Conservation (phyloP, 2,113 vertebrate genomes). For the Alosa alosa region DNA sequence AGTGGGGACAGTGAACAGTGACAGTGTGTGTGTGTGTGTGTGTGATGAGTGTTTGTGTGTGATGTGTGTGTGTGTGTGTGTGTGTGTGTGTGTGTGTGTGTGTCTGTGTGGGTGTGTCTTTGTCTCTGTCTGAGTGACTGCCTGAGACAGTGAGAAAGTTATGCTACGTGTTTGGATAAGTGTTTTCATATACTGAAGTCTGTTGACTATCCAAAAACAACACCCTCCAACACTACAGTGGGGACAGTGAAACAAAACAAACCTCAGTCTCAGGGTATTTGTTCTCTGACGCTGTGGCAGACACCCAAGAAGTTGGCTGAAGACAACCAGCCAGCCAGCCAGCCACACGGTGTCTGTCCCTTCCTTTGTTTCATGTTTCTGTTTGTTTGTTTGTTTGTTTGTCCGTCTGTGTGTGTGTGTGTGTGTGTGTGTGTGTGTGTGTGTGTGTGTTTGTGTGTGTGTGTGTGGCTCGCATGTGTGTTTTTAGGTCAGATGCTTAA, state of each 20-base stretch:
- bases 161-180: not conserved
- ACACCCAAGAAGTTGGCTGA: slow-evolving; percentile 58
- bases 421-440: not conserved
- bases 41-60: no score
- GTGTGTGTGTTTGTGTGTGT: not conserved
- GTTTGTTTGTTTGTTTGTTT: no score
- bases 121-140: not conserved
- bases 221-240: slow-evolving; percentile 46
- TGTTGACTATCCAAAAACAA: no score
- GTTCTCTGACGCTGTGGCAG: slow-evolving; percentile 61
- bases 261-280: slow-evolving; percentile 66
- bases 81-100: slow-evolving; percentile 30
- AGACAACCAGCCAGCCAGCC: slow-evolving; percentile 7
- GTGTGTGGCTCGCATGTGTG: not conserved
- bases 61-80: no score
- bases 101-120: not conserved
- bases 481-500: slow-evolving; percentile 63
- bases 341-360: no score
- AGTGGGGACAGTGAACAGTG: no score
- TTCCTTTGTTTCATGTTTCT: no score
- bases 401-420: not conserved
- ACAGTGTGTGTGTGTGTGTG: not conserved
- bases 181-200: no score
- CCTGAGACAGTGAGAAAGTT: not conserved
- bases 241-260: slow-evolving; percentile 54